Percentiles rank a stretch among this genome's conserved stretches.
Conservation (phyloP, 2,113 vertebrate species). For the Pygoscelis antarcticus region DNA sequence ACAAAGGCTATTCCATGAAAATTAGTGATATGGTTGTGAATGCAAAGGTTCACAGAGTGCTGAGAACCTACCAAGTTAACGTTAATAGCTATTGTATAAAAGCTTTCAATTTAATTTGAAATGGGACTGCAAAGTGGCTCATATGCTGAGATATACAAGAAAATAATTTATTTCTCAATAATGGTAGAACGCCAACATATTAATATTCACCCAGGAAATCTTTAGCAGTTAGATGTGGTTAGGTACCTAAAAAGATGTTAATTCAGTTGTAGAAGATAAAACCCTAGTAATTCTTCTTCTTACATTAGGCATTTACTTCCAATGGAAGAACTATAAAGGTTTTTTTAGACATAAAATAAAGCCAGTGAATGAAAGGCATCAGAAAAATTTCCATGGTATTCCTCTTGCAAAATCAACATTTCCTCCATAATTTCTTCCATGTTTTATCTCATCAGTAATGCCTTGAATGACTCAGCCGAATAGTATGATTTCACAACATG, state of each 20-base stretch:
- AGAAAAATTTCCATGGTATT: not conserved
- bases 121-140: not conserved
- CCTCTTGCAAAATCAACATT: not conserved
- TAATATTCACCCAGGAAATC: not conserved
- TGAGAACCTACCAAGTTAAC: not conserved
- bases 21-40: not conserved
- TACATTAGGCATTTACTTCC: not conserved
- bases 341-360: not conserved
- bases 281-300: not conserved
- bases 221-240: not conserved
- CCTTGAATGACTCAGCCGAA: not conserved
- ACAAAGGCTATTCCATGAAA: not conserved
- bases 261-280: not conserved
- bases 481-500: not conserved
- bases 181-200: not conserved
- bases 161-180: constrained; percentile 8
- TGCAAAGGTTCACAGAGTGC: not conserved
- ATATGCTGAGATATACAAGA: not conserved
- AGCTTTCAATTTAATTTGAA: constrained; percentile 20
- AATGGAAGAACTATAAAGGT: not conserved
- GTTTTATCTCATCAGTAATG: not conserved
- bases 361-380: not conserved
- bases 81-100: not conserved
- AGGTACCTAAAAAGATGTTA: not conserved
- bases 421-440: not conserved